phyloP scores from a whole-genome alignment of 1,140 invertebrate genomes.

The Luehdorfia chinensis region DNA sequence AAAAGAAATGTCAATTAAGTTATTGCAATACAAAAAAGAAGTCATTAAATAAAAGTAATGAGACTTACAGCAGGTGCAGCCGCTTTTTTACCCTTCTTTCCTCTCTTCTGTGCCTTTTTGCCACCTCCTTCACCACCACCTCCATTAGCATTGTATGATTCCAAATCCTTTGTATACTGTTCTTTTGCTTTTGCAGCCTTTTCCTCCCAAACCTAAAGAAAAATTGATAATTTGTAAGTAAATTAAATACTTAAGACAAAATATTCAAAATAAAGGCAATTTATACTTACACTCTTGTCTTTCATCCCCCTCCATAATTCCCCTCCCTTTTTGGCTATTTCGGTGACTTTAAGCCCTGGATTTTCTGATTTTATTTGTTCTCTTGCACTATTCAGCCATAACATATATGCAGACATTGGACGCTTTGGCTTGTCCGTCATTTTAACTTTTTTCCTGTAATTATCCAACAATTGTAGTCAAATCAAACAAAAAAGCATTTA shows the following conservation, averaged over 20 bases:
- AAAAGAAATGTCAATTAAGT: conserved; percentile 21
- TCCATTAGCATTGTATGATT: conserved; percentile 89
- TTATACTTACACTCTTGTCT: conserved; percentile 85
- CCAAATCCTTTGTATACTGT: conserved; percentile 91
- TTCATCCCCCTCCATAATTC: conserved; percentile 90
- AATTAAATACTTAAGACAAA: conserved; percentile 16
- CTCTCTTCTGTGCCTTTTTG: conserved; percentile 75
- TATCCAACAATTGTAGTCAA: conserved; percentile 27
- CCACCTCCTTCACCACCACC: conserved; percentile 77
- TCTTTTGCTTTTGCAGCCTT: conserved; percentile 91
- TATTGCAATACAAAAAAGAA: no score
- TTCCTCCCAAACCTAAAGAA: conserved; percentile 89
- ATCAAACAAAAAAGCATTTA: conserved; percentile 29
- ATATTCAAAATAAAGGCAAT: not conserved
- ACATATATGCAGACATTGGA: conserved; percentile 90
- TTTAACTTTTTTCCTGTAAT: conserved; percentile 78
- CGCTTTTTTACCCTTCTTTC: conserved; percentile 74
- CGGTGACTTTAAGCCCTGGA: conserved; percentile 88
- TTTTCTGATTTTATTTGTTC: conserved; percentile 88
- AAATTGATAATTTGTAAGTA: not conserved
- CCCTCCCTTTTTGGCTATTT: conserved; percentile 91
- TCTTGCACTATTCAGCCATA: conserved; percentile 91
- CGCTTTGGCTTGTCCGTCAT: conserved; percentile 92
- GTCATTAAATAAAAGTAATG: no score
- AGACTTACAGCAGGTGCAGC: conserved; percentile 66